These are phyloP conservation scores for Hormaphis cornu DNA, from an alignment of 1,140 invertebrate genomes.

Conservation along the genomic window DNA sequence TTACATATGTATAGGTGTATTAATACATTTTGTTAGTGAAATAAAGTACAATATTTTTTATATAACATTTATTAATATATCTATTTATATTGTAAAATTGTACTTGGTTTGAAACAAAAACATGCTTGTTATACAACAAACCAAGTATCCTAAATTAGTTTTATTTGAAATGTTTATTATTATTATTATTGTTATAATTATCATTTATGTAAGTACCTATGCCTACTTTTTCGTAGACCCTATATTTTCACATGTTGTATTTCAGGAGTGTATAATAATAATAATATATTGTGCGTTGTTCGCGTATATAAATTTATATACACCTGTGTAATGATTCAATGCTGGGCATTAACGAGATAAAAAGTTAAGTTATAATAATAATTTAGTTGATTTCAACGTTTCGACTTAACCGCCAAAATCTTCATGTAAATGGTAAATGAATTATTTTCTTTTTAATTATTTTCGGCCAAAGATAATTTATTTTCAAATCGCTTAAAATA, in stretches of 20 bases:
- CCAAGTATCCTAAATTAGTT: slow-evolving; percentile 9
- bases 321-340: too few relatives aligned
- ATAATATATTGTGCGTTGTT: too few relatives aligned
- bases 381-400: too few relatives aligned
- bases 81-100: slow-evolving; percentile 10
- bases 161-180: not conserved
- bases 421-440: too few relatives aligned
- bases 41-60: slow-evolving; percentile 29
- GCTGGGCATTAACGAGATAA: too few relatives aligned
- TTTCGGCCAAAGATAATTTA: too few relatives aligned
- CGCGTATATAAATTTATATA: too few relatives aligned
- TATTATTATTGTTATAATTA: slow-evolving; percentile 12
- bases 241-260: not conserved
- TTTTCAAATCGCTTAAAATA: too few relatives aligned
- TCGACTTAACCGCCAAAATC: too few relatives aligned
- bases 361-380: too few relatives aligned
- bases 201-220: not conserved
- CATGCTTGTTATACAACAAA: not conserved
- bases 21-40: slow-evolving; percentile 6
- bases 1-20: too few relatives aligned
- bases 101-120: not conserved
- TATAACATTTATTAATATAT: not conserved
- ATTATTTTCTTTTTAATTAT: too few relatives aligned
- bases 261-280: not conserved
- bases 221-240: not conserved